Evolutionary conservation across 1,140 invertebrate genomes (phyloP).

Genomic region (Heliconius himera): DNA sequence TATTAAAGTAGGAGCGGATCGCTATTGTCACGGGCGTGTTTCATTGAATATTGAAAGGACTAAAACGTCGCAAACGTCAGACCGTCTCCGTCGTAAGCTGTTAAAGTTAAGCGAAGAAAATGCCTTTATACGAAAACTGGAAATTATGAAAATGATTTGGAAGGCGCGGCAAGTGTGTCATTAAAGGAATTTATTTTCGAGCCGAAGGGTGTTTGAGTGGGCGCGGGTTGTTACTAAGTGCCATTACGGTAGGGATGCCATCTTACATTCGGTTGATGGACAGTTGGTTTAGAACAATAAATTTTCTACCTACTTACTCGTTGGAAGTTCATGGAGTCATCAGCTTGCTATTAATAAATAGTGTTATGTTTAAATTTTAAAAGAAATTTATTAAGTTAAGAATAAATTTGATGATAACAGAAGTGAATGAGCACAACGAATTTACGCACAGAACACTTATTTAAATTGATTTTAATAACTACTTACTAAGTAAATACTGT

Average conservation of each 20-base stretch:
- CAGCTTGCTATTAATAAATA: too few species aligned
- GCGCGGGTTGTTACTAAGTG: slow-evolving; percentile 56
- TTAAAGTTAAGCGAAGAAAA: slow-evolving; percentile 37
- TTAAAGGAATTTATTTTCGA: slow-evolving; percentile 60
- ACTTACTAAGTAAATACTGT: too few species aligned
- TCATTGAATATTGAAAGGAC: background rate
- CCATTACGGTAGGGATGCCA: slow-evolving; percentile 47
- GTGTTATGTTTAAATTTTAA: too few species aligned
- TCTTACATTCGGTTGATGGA: background rate
- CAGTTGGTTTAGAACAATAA: background rate
- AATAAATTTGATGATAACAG: too few species aligned
- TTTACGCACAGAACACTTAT: too few species aligned
- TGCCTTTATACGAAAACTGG: slow-evolving; percentile 31
- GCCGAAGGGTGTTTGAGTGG: slow-evolving; percentile 41
- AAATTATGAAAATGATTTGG: slow-evolving; percentile 43
- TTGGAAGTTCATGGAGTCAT: background rate
- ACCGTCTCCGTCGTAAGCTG: slow-evolving; percentile 16
- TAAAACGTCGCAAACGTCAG: slow-evolving; percentile 6
- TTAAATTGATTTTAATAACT: too few species aligned
- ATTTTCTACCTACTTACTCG: background rate
- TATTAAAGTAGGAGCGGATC: background rate
- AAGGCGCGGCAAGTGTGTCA: slow-evolving; percentile 44
- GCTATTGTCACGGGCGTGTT: slow-evolving; percentile 1
- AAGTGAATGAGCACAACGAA: too few species aligned
- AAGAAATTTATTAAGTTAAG: too few species aligned